Evolutionary conservation across 2,113 vertebrate genomes (phyloP).

Genomic region (Neolamprologus caudopunctatus): DNA sequence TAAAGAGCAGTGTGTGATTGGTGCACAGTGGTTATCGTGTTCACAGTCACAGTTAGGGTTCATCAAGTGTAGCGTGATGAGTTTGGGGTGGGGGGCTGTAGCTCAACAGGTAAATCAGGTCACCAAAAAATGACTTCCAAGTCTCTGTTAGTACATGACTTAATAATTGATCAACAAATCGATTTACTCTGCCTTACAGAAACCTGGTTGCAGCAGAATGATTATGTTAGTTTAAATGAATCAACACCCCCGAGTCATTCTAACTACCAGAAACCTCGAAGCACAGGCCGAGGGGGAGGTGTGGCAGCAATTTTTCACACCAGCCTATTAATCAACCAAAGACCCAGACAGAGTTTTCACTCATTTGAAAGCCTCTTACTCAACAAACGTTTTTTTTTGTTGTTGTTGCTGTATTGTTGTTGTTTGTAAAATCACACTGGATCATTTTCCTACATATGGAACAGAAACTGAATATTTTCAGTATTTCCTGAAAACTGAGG

Average conservation of each 20-base stretch:
- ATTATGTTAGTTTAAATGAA: neutral
- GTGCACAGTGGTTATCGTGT: neutral
- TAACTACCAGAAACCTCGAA: neutral
- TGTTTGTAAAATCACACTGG: neutral
- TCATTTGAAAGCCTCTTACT: neutral
- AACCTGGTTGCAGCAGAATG: neutral
- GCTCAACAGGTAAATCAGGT: neutral
- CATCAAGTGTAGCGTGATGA: neutral
- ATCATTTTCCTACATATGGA: neutral
- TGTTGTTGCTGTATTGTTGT: neutral
- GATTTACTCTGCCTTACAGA: neutral
- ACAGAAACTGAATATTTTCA: neutral
- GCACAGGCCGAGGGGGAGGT: fast-evolving
- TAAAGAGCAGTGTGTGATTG: neutral
- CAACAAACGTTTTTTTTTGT: fast-evolving
- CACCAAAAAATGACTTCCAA: neutral
- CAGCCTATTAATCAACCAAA: neutral
- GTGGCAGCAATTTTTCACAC: neutral
- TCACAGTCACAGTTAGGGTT: neutral
- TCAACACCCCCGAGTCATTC: neutral
- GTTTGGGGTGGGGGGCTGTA: neutral
- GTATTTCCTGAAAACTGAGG: neutral
- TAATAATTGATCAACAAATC: neutral
- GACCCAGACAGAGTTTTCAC: fast-evolving
- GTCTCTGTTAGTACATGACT: neutral